phyloP scores from a whole-genome alignment of 2,797 vertebrate genomes.

The Decapterus maruadsi region DNA sequence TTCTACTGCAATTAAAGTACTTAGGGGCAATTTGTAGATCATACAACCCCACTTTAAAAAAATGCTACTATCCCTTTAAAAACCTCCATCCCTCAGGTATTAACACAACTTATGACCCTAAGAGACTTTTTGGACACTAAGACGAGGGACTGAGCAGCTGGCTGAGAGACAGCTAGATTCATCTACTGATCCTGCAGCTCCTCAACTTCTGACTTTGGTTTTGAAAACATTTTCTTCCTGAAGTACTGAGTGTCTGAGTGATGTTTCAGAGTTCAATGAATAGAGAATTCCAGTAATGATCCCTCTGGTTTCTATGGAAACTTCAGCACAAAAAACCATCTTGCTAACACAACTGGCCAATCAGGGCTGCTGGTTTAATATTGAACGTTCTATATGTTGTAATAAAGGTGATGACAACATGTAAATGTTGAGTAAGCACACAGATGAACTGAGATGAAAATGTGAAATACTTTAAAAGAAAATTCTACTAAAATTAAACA shows the following conservation, averaged over 20 bases:
- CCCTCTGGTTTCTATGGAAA: not conserved
- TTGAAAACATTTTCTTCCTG: not conserved
- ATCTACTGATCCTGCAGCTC: not conserved
- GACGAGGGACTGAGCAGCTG: not conserved
- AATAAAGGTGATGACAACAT: not conserved
- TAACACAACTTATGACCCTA: not conserved
- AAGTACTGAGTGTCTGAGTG: no score
- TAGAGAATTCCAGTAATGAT: not conserved
- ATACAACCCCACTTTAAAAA: no score
- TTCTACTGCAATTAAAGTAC: no score
- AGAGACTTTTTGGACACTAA: not conserved
- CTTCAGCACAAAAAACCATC: not conserved
- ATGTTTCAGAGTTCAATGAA: not conserved
- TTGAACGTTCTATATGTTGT: not conserved
- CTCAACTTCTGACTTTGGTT: not conserved
- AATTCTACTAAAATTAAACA: no score
- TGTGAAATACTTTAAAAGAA: not conserved
- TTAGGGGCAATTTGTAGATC: no score
- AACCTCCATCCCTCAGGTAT: not conserved
- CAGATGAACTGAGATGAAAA: not conserved
- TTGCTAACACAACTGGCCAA: not conserved
- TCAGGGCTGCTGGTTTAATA: not conserved
- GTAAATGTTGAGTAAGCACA: not conserved
- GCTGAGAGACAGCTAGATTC: not conserved
- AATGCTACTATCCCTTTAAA: no score